Percentiles rank a stretch among this genome's conserved stretches.
These are phyloP conservation scores for Ariopsis seemanni DNA, from an alignment of 2,113 vertebrate genomes.

Conservation along the genomic window DNA sequence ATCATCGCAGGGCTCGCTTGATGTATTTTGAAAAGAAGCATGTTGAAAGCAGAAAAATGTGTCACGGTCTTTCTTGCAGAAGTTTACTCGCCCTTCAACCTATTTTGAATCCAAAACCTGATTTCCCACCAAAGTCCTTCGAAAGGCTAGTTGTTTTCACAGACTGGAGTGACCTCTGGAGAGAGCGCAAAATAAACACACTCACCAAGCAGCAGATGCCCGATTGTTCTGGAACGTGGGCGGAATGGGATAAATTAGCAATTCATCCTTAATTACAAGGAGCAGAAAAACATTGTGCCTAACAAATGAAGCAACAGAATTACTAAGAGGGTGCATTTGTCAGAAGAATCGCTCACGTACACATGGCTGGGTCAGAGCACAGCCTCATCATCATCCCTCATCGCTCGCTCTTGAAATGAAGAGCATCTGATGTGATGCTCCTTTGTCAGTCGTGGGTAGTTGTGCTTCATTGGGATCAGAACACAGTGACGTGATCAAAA, in stretches of 20 bases:
- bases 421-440: not conserved
- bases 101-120: not conserved
- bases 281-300: constrained; percentile 43
- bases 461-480: not conserved
- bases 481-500: not conserved
- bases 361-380: constrained; percentile 15
- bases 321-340: constrained; percentile 28
- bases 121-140: not conserved
- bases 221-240: constrained; percentile 47
- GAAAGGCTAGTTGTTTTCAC: not conserved
- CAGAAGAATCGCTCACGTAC: constrained; percentile 9
- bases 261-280: constrained; percentile 57
- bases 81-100: not conserved
- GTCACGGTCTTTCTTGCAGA: not conserved
- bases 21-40: not conserved
- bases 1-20: no score
- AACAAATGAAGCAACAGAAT: constrained; percentile 51
- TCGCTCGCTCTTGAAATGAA: not conserved
- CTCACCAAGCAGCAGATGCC: constrained; percentile 1
- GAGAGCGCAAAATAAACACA: constrained; percentile 15
- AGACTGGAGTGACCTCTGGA: not conserved
- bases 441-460: not conserved
- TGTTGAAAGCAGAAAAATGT: not conserved
- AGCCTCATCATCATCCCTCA: constrained; percentile 37
- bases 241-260: constrained; percentile 56